phyloP scores from a whole-genome alignment of 2,113 vertebrate genomes.

The Tachysurus vachellii region DNA sequence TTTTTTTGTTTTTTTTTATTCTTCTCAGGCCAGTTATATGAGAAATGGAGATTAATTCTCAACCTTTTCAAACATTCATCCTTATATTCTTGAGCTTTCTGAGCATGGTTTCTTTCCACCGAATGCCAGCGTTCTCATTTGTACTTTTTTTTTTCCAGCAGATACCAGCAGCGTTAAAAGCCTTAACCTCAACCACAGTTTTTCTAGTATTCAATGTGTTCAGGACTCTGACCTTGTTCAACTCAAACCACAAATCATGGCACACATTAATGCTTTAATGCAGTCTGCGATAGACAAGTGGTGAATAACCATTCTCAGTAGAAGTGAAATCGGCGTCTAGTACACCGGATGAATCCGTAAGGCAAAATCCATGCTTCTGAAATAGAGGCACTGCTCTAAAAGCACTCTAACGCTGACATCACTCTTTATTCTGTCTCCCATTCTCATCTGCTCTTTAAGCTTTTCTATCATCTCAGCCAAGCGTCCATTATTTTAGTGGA shows the following conservation, averaged over 20 bases:
- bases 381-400: neutral
- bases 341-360: neutral
- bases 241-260: neutral
- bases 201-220: slow-evolving; percentile 29
- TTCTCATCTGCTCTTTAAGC: neutral
- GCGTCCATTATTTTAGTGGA: neutral
- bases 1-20: neutral
- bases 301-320: slow-evolving; percentile 5
- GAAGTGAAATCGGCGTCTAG: neutral
- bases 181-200: neutral
- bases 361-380: neutral
- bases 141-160: neutral
- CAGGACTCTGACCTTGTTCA: neutral
- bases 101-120: neutral
- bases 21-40: neutral
- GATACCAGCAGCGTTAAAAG: neutral
- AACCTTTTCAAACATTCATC: neutral
- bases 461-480: slow-evolving; percentile 9
- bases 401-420: slow-evolving; percentile 1
- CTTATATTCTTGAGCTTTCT: neutral
- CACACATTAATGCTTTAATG: slow-evolving; percentile 27
- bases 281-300: neutral
- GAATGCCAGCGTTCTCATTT: neutral
- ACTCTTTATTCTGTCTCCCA: neutral
- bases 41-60: neutral